Conservation (phyloP, 2,113 vertebrate genomes). For the Panurus biarmicus region DNA sequence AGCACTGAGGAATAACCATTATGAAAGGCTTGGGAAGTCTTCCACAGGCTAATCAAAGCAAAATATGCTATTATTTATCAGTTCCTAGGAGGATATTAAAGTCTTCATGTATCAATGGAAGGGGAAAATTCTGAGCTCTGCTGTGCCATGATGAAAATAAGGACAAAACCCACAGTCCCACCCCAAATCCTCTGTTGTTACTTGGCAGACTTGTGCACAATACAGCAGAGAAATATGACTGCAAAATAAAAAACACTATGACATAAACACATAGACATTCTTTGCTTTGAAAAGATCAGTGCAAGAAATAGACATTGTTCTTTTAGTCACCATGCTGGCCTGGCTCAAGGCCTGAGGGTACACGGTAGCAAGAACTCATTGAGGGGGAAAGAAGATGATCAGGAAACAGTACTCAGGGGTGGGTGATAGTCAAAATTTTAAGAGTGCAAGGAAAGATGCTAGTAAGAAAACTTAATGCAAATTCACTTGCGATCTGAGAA, state of each 20-base stretch:
- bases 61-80: background rate
- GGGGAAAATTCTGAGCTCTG: background rate
- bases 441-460: background rate
- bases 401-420: background rate
- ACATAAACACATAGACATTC: background rate
- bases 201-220: background rate
- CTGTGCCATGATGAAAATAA: background rate
- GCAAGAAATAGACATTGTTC: background rate
- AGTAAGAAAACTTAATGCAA: conserved; percentile 4
- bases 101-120: background rate
- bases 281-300: background rate
- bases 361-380: background rate
- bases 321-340: background rate
- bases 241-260: background rate
- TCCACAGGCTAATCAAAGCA: background rate
- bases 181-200: background rate
- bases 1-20: background rate
- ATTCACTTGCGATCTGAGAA: conserved; percentile 20
- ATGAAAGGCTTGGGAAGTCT: background rate
- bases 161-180: background rate
- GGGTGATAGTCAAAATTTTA: background rate
- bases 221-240: background rate
- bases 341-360: background rate
- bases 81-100: background rate
- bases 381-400: background rate